phyloP scores from a whole-genome alignment of 2,888 invertebrate species.

The Altica lythri region DNA sequence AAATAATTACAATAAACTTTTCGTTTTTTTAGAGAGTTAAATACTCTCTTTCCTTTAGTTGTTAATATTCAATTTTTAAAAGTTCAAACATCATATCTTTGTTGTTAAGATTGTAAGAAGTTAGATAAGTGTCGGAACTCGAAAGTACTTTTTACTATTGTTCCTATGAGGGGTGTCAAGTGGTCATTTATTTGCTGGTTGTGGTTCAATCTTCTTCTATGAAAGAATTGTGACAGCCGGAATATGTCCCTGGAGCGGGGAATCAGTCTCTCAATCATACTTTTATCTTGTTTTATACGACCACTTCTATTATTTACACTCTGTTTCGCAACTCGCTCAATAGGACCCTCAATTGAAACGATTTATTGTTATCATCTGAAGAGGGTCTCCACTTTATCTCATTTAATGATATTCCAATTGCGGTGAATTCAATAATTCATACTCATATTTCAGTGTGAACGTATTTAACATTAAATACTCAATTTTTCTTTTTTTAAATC shows the following conservation, averaged over 20 bases:
- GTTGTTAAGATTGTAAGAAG: neutral
- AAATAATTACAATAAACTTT: too few relatives aligned
- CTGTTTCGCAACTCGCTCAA: slow-evolving; percentile 44
- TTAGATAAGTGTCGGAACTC: neutral
- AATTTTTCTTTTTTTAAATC: too few relatives aligned
- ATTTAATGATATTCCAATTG: slow-evolving; percentile 46
- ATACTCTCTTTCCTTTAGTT: too few relatives aligned
- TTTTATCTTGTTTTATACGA: slow-evolving; percentile 51
- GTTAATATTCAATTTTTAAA: too few relatives aligned
- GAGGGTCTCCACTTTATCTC: slow-evolving; percentile 47
- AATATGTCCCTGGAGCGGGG: slow-evolving; percentile 54
- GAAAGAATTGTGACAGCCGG: slow-evolving; percentile 55
- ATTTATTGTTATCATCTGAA: slow-evolving; percentile 49
- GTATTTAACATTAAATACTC: too few relatives aligned
- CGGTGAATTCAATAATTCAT: slow-evolving; percentile 25
- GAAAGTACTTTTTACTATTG: slow-evolving; percentile 31
- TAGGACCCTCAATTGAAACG: slow-evolving; percentile 52
- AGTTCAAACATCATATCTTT: too few relatives aligned
- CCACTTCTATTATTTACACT: slow-evolving; percentile 53
- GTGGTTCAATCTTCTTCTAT: slow-evolving; percentile 53
- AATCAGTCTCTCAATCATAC: slow-evolving; percentile 53
- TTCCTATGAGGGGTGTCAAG: slow-evolving; percentile 48
- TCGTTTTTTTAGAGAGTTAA: too few relatives aligned
- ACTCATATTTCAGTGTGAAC: slow-evolving; percentile 29
- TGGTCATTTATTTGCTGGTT: slow-evolving; percentile 57